Base-by-base conservation (phyloP, 2,113 vertebrate species). In the Gorsachius goisagi region DNA sequence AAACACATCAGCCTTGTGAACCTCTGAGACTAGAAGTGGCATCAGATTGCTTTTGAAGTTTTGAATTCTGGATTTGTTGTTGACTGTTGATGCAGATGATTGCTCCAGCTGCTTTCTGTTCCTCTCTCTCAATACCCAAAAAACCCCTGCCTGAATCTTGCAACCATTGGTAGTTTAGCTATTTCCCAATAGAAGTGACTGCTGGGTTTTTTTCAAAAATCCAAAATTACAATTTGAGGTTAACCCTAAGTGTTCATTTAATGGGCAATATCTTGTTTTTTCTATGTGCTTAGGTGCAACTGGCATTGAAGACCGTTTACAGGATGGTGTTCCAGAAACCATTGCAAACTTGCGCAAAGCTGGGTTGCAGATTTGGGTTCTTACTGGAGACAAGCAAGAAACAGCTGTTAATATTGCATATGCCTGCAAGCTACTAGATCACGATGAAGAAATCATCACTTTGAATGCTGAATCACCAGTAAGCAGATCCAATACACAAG, bases 341-440 rank as follows among this genome's bases (percentile, higher is more conserved):
- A 99, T 99, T 19, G 98, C 98, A 12, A 98, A 98, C 8, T 93
- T 99, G 78, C 98, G 99, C 52, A 98, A 98, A 86, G 99, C 99
- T 9, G 99, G 99, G n/a, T 95, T 99, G 68, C 99, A 99, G 97
- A 99, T 99, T 66, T 99, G 99, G 99, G 99, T 99, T 83, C 98
- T 99, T 94, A 99, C 99, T 1, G 99, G 99, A 9, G 99, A 99
- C 98, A 99, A 99, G 92, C 99, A 99, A 94, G 99, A 99, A 97
- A 99, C 99, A 1, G 99, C 99, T 15, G 95, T 99, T 73, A 99
- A 99, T 90, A 99, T 99, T 15, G 99, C 99, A 0, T 99, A 99
- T 12, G 99, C 99, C 83, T 99, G 99, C 98, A 99, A 99, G 85
- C 98, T 99, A 64, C 98, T 99, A 80, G 99, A 99, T 86, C 99